Base-by-base conservation (phyloP, 2,113 vertebrate species). In the Gobiocypris rarus region DNA sequence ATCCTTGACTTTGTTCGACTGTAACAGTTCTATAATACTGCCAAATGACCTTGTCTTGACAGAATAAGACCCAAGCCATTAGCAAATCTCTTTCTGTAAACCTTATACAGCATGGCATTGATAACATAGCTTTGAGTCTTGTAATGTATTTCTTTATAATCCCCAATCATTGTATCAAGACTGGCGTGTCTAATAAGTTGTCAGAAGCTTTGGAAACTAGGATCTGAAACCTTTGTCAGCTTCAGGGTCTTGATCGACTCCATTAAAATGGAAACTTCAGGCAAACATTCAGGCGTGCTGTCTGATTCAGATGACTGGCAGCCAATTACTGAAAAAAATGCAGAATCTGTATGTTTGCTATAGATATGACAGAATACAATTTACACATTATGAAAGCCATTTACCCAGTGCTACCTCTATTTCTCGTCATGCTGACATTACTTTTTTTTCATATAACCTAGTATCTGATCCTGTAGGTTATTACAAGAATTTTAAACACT, bases 401-500 rank as follows among this genome's bases (percentile, higher is more conserved):
- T 43, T 59, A 59, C 41, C 13, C 69, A 73, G 13, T 45, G 22
- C 34, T 77, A 59, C 56, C 54, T 77, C 13, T 6, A 38, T 61
- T 78, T 61, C 2, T 34, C 58, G 81, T 71, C 48, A 43, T 58
- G 34, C 50, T 73, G 50, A 24, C 67, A 58, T 24, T 1, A 22
- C 43, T 58, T 61, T 38, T 34, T 54, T 54, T 52, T 52, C 73
- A 75, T 56, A 34, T 50, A 67, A 43, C 73, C 48, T 9, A 26
- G 17, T 52, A 52, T 52, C 59, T 75, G 28, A 65, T 67, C 45
- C 71, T 65, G 41, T 41, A 24, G 28, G 43, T 69, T 84, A 19
- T n/a, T 77, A 26, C 34, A 43, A 6, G 52, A n/a, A n/a, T 79
- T 79, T 71, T 43, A 77, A 77, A 71, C 34, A n/a, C 11, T 5